phyloP scores from a whole-genome alignment of 2,113 vertebrate genomes.

The Brachypteracias leptosomus region DNA sequence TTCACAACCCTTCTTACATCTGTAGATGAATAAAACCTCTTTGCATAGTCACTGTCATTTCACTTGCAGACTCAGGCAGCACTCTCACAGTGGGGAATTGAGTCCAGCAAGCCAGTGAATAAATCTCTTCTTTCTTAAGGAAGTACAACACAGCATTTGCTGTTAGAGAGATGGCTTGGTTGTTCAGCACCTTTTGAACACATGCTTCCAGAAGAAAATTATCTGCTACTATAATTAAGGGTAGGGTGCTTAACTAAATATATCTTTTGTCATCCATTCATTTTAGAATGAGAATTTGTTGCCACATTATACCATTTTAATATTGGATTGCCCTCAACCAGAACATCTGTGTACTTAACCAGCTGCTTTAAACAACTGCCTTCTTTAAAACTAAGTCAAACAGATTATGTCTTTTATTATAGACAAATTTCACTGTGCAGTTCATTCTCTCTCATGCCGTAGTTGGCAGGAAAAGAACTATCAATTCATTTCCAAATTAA shows the following conservation, averaged over 20 bases:
- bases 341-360: conserved; percentile 39
- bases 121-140: background rate
- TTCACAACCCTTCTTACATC: background rate
- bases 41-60: background rate
- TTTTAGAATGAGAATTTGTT: conserved; percentile 13
- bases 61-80: background rate
- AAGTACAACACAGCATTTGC: conserved; percentile 12
- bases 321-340: conserved; percentile 1
- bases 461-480: background rate
- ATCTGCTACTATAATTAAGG: conserved; percentile 11
- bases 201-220: background rate
- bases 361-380: conserved; percentile 52
- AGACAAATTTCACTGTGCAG: background rate
- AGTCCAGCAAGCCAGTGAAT: background rate
- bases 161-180: background rate
- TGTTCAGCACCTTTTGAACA: conserved; percentile 1
- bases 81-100: background rate
- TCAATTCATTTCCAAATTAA: background rate
- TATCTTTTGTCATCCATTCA: conserved; percentile 8
- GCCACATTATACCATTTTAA: background rate
- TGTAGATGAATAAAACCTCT: background rate
- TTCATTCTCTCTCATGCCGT: background rate
- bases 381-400: conserved; percentile 20
- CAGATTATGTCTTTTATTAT: background rate
- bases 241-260: background rate